phyloP scores from a whole-genome alignment of 2,888 invertebrate genomes.

The Nephrotoma flavescens region DNA sequence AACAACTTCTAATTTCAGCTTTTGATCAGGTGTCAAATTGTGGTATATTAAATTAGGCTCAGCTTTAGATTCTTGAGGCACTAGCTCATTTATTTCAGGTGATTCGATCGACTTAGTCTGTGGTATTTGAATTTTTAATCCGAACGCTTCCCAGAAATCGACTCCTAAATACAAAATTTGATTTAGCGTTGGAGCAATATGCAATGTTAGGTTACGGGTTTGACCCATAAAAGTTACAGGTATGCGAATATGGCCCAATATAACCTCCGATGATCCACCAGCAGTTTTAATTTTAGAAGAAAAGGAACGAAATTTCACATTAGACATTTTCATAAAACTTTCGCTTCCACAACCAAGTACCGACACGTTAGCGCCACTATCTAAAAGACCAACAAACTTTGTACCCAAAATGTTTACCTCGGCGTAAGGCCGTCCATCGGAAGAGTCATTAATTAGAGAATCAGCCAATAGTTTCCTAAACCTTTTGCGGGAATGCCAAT shows the following conservation, averaged over 20 bases:
- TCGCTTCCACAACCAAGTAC: not conserved
- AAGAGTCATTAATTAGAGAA: too few species aligned
- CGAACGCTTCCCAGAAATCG: not conserved
- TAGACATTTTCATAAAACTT: not conserved
- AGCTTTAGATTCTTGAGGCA: not conserved
- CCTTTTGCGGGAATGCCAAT: too few species aligned
- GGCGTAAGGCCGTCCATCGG: conserved; percentile 5
- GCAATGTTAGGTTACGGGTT: not conserved
- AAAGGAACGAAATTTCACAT: too few species aligned
- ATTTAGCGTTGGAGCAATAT: not conserved
- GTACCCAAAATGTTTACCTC: not conserved
- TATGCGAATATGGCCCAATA: too few species aligned
- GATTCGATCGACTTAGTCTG: not conserved
- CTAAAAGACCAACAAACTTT: conserved; percentile 1
- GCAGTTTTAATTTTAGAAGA: too few species aligned
- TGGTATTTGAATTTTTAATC: not conserved
- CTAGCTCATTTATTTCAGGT: not conserved
- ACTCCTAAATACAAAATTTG: not conserved
- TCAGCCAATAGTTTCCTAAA: too few species aligned
- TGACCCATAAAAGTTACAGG: too few species aligned
- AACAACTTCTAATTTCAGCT: too few species aligned
- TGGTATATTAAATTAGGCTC: not conserved
- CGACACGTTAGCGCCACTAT: conserved; percentile 10
- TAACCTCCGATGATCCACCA: too few species aligned
- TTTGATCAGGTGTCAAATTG: not conserved